Evolutionary conservation across 2,113 vertebrate species (phyloP).

Genomic region (Gymnorhina tibicen): DNA sequence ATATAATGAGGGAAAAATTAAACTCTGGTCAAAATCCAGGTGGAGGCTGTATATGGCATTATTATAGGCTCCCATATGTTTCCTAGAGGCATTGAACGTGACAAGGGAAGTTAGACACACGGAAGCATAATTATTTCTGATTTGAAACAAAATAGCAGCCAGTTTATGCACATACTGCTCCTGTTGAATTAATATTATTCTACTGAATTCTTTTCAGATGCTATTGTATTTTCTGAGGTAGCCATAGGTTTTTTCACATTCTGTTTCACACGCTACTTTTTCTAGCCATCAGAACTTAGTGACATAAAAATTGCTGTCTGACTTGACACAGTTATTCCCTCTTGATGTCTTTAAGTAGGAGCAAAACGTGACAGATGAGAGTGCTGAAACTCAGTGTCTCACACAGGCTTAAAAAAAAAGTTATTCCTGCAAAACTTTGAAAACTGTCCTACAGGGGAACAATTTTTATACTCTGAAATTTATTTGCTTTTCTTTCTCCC

Average conservation of each 20-base stretch:
- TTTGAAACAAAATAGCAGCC: background rate
- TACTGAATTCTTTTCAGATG: background rate
- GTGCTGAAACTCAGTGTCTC: background rate
- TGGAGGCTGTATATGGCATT: background rate
- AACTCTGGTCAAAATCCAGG: background rate
- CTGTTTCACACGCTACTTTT: background rate
- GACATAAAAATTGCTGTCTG: slow-evolving; percentile 43
- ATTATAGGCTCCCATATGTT: background rate
- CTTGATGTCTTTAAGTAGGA: slow-evolving; percentile 2
- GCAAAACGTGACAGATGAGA: slow-evolving; percentile 30
- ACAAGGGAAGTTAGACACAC: background rate
- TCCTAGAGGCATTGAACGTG: background rate
- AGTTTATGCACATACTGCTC: background rate
- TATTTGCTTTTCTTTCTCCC: background rate
- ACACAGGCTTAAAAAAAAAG: background rate
- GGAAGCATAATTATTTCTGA: slow-evolving; percentile 14
- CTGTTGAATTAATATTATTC: background rate
- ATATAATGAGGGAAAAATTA: background rate
- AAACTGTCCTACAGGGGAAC: background rate
- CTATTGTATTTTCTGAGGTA: background rate
- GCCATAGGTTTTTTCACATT: background rate
- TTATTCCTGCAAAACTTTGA: background rate
- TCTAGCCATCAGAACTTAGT: slow-evolving; percentile 16
- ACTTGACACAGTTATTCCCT: slow-evolving; percentile 21
- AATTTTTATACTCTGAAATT: background rate